A percentile compares a stretch with the other conserved stretches of the same genome.
These are phyloP conservation scores for Toxonevra muliebris DNA, from an alignment of 2,888 invertebrate genomes.

Conservation along the genomic window DNA sequence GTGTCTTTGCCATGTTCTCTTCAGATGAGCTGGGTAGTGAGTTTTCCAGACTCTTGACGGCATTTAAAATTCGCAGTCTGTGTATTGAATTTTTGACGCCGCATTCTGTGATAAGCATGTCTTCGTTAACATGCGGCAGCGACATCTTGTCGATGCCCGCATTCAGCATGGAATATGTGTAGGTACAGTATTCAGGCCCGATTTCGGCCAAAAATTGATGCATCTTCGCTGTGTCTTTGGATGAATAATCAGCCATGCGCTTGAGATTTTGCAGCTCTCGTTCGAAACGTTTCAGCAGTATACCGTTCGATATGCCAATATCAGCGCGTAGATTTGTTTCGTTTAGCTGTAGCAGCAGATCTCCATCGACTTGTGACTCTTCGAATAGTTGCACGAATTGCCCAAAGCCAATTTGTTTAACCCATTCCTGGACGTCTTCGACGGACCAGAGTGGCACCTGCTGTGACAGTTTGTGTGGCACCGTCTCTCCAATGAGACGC, in stretches of 20 bases:
- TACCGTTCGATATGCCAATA: constrained; percentile 92
- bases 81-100: constrained; percentile 95
- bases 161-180: constrained; percentile 96
- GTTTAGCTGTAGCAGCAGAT: constrained; percentile 88
- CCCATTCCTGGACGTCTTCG: constrained; percentile 97
- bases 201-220: constrained; percentile 85
- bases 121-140: constrained; percentile 86
- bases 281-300: constrained; percentile 90
- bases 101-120: constrained; percentile 90
- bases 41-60: constrained; percentile 74
- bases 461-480: constrained; percentile 97
- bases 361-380: constrained; percentile 95
- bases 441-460: constrained; percentile 98
- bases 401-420: constrained; percentile 95
- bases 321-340: constrained; percentile 93
- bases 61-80: constrained; percentile 86
- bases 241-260: constrained; percentile 96
- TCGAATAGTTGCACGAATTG: constrained; percentile 85
- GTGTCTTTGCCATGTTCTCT: constrained; percentile 84
- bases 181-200: constrained; percentile 91
- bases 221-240: constrained; percentile 90
- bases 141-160: constrained; percentile 93
- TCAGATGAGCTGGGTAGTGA: constrained; percentile 74
- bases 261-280: constrained; percentile 92
- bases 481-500: constrained; percentile 92